These are phyloP conservation scores for Sebastes steindachneri DNA, from an alignment of 2,797 vertebrate genomes.

Conservation along the genomic window DNA sequence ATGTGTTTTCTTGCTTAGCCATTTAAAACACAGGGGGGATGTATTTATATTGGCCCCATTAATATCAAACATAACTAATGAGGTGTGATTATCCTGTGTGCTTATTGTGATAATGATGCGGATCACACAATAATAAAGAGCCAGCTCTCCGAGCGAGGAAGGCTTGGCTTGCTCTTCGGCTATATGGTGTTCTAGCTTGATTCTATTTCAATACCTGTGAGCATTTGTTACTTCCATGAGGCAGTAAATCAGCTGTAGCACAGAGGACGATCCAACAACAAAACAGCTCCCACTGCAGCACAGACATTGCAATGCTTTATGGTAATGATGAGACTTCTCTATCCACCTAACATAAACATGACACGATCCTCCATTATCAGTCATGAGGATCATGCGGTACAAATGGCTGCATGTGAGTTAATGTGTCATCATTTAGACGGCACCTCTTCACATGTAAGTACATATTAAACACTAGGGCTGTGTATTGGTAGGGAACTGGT, in stretches of 20 bases:
- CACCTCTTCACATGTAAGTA: background rate
- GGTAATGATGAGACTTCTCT: conserved; percentile 60
- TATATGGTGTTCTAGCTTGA: conserved; percentile 44
- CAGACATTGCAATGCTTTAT: conserved; percentile 44
- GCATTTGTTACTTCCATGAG: conserved; percentile 60
- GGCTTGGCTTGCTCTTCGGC: conserved; percentile 40
- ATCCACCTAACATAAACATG: conserved; percentile 51
- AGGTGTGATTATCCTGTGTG: conserved; percentile 82
- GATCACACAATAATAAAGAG: conserved; percentile 67
- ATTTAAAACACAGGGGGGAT: conserved; percentile 75
- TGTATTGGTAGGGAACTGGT: background rate
- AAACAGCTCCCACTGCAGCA: conserved; percentile 59
- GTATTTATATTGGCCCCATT: conserved; percentile 81
- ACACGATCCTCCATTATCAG: conserved; percentile 51
- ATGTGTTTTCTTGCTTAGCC: conserved; percentile 69
- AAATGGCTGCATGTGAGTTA: conserved; percentile 22
- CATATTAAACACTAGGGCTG: background rate
- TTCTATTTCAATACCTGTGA: conserved; percentile 70
- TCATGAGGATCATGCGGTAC: conserved; percentile 12
- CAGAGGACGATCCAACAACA: conserved; percentile 52
- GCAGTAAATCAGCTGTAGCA: conserved; percentile 67
- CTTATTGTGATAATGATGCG: conserved; percentile 76
- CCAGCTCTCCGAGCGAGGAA: conserved; percentile 37
- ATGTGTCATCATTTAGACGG: conserved; percentile 27
- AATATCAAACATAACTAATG: conserved; percentile 86